Conservation (phyloP, 2,888 invertebrate genomes). For the Pelosia muscerda region DNA sequence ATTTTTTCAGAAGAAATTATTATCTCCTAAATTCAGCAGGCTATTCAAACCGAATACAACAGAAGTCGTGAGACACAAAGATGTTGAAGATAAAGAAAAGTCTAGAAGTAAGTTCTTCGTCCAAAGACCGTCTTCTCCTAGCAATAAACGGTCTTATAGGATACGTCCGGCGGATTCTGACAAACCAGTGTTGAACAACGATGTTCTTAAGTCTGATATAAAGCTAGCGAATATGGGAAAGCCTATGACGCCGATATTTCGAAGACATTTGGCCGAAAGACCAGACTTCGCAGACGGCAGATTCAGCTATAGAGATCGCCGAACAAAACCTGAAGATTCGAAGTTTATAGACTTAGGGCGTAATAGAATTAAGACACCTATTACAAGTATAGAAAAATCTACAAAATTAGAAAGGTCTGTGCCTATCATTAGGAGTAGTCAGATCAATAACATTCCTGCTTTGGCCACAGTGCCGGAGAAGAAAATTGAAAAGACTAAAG, state of each 20-base stretch:
- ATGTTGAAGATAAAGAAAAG: conserved; percentile 65
- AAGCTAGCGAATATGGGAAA: conserved; percentile 79
- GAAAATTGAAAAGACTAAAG: conserved; percentile 36
- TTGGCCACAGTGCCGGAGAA: conserved; percentile 61
- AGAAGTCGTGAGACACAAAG: conserved; percentile 65
- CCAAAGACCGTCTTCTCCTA: conserved; percentile 71
- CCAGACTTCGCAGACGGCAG: conserved; percentile 74
- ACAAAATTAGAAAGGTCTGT: conserved; percentile 40
- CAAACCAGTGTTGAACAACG: conserved; percentile 50
- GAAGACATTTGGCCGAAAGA: conserved; percentile 68
- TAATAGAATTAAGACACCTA: conserved; percentile 67
- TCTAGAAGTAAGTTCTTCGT: conserved; percentile 81
- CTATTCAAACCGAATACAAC: conserved; percentile 73
- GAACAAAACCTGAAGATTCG: conserved; percentile 54
- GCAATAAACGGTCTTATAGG: conserved; percentile 64
- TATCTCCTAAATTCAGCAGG: conserved; percentile 80
- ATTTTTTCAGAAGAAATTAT: conserved; percentile 76
- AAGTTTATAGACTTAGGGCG: conserved; percentile 68
- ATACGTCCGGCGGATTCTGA: conserved; percentile 63
- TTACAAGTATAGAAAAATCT: conserved; percentile 37
- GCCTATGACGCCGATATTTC: conserved; percentile 82
- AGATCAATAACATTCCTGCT: conserved; percentile 50
- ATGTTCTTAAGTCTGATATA: conserved; percentile 73
- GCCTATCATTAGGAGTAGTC: conserved; percentile 56
- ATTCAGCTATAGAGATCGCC: conserved; percentile 76